Evolutionary conservation across 2,888 invertebrate species (phyloP).

Genomic region (Lymantria dispar): DNA sequence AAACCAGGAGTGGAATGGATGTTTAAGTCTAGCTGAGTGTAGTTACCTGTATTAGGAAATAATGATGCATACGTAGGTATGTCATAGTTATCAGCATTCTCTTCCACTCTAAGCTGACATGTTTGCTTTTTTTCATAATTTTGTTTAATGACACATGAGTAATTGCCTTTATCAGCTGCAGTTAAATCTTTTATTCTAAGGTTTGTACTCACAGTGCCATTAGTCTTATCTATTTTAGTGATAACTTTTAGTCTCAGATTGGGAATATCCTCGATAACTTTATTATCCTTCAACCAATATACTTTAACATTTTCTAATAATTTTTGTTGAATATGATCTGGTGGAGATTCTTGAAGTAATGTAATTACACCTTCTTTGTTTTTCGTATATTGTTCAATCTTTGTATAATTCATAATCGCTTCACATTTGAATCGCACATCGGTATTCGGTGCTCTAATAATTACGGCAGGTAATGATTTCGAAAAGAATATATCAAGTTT

Average conservation of each 20-base stretch:
- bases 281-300: conserved; percentile 69
- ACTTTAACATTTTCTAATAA: conserved; percentile 70
- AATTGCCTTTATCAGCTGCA: conserved; percentile 60
- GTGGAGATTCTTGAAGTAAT: conserved; percentile 60
- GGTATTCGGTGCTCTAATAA: conserved; percentile 49
- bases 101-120: conserved; percentile 65
- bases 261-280: conserved; percentile 42
- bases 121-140: conserved; percentile 69
- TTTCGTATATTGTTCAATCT: conserved; percentile 65
- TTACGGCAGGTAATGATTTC: conserved; percentile 57
- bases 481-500: conserved; percentile 72
- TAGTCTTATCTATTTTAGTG: conserved; percentile 64
- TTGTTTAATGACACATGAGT: conserved; percentile 73
- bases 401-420: conserved; percentile 71
- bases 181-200: conserved; percentile 59
- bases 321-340: conserved; percentile 65
- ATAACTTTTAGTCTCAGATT: conserved; percentile 51
- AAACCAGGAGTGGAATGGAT: conserved; percentile 58
- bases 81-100: conserved; percentile 70
- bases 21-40: conserved; percentile 50
- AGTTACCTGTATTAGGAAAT: conserved; percentile 49
- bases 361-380: conserved; percentile 65
- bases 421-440: conserved; percentile 71
- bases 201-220: conserved; percentile 65
- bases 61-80: conserved; percentile 58